Evolutionary conservation across 2,888 invertebrate species (phyloP).

Genomic region (Pachycephus smyrnensis): DNA sequence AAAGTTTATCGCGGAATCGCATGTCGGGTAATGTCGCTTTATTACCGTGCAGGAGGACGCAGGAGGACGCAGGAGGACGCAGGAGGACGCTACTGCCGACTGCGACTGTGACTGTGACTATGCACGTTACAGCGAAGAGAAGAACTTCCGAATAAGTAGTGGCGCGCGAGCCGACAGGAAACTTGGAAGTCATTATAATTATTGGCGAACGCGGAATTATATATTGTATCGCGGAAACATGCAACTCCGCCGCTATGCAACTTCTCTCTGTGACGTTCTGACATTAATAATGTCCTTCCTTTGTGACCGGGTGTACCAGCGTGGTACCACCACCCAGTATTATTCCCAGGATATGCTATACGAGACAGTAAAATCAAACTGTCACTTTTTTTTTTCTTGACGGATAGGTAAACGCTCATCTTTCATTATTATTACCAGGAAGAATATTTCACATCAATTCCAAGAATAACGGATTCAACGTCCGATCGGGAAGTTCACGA

Average conservation of each 20-base stretch:
- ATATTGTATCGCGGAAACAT: constrained; percentile 57
- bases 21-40: constrained; percentile 63
- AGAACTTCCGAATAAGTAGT: not conserved
- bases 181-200: constrained; percentile 63
- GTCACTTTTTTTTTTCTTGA: no score
- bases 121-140: no score
- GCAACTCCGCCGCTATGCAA: constrained; percentile 46
- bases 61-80: no score
- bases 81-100: constrained; percentile 23
- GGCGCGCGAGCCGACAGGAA: constrained; percentile 40
- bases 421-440: no score
- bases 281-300: constrained; percentile 62
- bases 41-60: constrained; percentile 53
- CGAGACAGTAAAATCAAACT: no score
- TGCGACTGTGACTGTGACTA: not conserved
- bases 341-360: constrained; percentile 45
- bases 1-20: constrained; percentile 65
- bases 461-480: no score
- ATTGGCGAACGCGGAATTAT: constrained; percentile 64
- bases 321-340: constrained; percentile 56
- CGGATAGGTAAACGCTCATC: no score
- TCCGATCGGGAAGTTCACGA: no score
- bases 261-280: constrained; percentile 53
- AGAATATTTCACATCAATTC: no score
- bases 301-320: constrained; percentile 51